These are phyloP conservation scores for Caenorhabditis wallacei DNA, from an alignment of 2,888 invertebrate species.

Conservation along the genomic window DNA sequence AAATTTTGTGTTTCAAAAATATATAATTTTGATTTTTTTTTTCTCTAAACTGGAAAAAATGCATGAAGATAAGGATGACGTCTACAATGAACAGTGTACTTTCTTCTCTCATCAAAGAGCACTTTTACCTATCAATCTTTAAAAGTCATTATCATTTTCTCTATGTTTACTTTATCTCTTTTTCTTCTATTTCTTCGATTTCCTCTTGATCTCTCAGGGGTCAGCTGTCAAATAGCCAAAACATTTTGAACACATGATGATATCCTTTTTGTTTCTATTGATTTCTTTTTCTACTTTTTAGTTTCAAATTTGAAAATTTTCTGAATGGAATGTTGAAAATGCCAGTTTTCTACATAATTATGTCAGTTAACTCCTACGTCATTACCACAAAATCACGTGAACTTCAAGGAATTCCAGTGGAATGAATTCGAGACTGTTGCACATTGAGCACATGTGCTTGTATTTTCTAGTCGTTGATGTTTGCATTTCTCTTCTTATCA, in stretches of 20 bases:
- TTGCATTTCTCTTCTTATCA: conserved; percentile 38
- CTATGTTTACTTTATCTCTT: neutral
- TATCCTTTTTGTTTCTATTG: conserved; percentile 5
- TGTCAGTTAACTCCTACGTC: neutral
- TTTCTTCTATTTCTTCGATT: neutral
- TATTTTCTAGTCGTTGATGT: conserved; percentile 26
- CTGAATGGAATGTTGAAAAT: neutral
- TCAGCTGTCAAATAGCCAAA: conserved; percentile 35
- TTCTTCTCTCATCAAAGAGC: neutral
- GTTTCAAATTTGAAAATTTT: neutral
- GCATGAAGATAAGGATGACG: too few relatives aligned
- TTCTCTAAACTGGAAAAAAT: too few relatives aligned
- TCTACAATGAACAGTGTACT: neutral
- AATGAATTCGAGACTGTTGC: conserved; percentile 17
- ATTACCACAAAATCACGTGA: conserved; percentile 30
- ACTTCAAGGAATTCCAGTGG: conserved; percentile 20
- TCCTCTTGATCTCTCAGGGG: conserved; percentile 2
- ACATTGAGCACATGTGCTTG: conserved; percentile 40
- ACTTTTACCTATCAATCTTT: neutral
- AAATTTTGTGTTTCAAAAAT: too few relatives aligned
- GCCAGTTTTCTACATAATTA: neutral
- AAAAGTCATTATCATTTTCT: neutral
- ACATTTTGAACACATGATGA: conserved; percentile 18
- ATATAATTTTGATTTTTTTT: too few relatives aligned
- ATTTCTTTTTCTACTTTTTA: neutral